Percentiles rank a stretch among this genome's conserved stretches.
Conservation (phyloP, 2,888 invertebrate genomes). For the Nephrotoma guestfalica region DNA sequence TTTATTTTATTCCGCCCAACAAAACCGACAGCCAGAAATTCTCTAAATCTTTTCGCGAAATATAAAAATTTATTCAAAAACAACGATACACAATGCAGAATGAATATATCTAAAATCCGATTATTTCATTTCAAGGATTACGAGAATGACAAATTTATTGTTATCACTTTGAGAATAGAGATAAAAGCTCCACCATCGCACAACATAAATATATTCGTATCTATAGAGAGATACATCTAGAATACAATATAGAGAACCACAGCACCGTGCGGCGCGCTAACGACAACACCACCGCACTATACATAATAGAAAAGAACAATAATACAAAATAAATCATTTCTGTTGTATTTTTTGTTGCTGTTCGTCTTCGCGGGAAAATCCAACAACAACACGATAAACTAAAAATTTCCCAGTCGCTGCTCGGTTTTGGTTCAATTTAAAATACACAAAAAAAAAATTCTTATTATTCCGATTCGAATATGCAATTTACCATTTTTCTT, state of each 20-base stretch:
- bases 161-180: conserved; percentile 10
- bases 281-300: not conserved
- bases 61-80: not conserved
- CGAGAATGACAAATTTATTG: conserved; percentile 11
- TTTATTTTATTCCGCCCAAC: not conserved
- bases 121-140: conserved; percentile 11
- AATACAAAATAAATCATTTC: not conserved
- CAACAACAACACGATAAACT: not conserved
- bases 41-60: not conserved
- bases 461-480: not conserved
- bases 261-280: not conserved
- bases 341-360: not conserved
- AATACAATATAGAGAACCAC: not conserved
- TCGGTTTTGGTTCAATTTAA: not conserved
- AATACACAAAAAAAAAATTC: not conserved
- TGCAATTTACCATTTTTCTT: not conserved
- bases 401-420: not conserved
- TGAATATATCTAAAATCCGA: conserved; percentile 8
- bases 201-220: not conserved
- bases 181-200: not conserved
- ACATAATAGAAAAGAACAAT: not conserved
- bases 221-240: no score
- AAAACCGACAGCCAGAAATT: not conserved
- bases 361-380: not conserved
- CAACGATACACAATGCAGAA: not conserved